Percentiles rank a stretch among this genome's conserved stretches.
Evolutionary conservation across 2,797 vertebrate genomes (phyloP).

Genomic region (Sebastes aleutianus): DNA sequence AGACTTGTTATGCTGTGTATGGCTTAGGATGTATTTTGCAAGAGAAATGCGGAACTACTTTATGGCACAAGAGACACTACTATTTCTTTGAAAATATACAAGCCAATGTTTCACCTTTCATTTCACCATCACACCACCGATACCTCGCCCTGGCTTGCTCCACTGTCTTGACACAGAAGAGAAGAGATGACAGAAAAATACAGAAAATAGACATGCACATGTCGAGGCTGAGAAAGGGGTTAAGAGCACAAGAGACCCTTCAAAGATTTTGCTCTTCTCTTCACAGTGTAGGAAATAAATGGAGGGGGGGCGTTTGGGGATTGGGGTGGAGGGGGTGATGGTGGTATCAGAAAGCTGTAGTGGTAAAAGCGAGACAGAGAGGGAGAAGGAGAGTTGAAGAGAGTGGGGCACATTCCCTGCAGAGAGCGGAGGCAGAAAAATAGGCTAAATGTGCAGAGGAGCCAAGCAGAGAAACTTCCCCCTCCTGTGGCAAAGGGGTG

Average conservation of each 20-base stretch:
- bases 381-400: constrained; percentile 21
- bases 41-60: background rate
- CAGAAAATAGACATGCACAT: constrained; percentile 43
- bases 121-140: background rate
- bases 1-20: background rate
- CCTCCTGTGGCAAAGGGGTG: constrained; percentile 33
- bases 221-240: constrained; percentile 45
- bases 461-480: constrained; percentile 39
- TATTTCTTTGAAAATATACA: background rate
- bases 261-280: constrained; percentile 37
- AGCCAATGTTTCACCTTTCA: background rate
- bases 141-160: background rate
- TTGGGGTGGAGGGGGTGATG: background rate
- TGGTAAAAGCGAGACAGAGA: constrained; percentile 32
- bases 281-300: constrained; percentile 27
- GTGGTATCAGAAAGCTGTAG: background rate
- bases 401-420: constrained; percentile 31
- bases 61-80: background rate
- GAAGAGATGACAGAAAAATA: constrained; percentile 49
- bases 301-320: background rate
- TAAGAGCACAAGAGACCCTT: constrained; percentile 53
- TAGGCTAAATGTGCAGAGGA: constrained; percentile 49
- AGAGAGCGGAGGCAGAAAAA: constrained; percentile 53
- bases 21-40: background rate
- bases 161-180: constrained; percentile 32